Conservation (phyloP, 1,140 invertebrate species). For the Zaprionus ghesquierei region DNA sequence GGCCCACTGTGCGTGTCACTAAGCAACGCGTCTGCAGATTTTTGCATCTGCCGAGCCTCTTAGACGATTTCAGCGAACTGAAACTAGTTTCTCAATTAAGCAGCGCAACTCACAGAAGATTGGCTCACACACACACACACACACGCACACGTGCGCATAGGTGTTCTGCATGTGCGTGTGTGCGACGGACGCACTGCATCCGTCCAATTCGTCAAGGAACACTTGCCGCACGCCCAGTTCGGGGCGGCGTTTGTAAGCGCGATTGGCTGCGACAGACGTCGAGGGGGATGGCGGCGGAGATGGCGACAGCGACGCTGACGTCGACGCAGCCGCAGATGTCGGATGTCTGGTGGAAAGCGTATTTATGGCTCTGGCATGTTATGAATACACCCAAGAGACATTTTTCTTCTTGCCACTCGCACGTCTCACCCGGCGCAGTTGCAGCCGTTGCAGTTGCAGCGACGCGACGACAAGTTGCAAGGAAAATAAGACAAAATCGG, state of each 20-base stretch:
- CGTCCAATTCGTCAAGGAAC: slow-evolving; percentile 76
- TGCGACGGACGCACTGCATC: slow-evolving; percentile 57
- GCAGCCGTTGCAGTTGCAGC: slow-evolving; percentile 21
- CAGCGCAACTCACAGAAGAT: slow-evolving; percentile 26
- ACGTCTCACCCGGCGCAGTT: background rate
- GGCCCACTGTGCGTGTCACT: slow-evolving; percentile 27
- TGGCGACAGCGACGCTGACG: background rate
- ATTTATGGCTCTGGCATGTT: slow-evolving; percentile 77
- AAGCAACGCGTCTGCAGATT: slow-evolving; percentile 15
- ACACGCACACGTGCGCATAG: background rate
- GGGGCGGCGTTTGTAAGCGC: slow-evolving; percentile 42
- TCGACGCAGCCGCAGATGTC: slow-evolving; percentile 36
- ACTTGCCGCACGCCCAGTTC: slow-evolving; percentile 68
- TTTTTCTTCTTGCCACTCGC: slow-evolving; percentile 75
- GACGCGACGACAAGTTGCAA: slow-evolving; percentile 33
- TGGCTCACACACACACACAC: slow-evolving; percentile 31
- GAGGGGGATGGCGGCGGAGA: background rate
- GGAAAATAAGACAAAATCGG: slow-evolving; percentile 14
- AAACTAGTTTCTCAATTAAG: slow-evolving; percentile 80
- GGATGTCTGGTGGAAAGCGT: slow-evolving; percentile 71
- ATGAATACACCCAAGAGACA: slow-evolving; percentile 80
- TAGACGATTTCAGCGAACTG: slow-evolving; percentile 33
- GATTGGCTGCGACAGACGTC: slow-evolving; percentile 53
- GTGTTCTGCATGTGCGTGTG: background rate
- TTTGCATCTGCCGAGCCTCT: slow-evolving; percentile 25